A percentile compares a stretch with the other conserved stretches of the same genome.
Conservation (phyloP, 2,797 vertebrate species). For the Iguana delicatissima region DNA sequence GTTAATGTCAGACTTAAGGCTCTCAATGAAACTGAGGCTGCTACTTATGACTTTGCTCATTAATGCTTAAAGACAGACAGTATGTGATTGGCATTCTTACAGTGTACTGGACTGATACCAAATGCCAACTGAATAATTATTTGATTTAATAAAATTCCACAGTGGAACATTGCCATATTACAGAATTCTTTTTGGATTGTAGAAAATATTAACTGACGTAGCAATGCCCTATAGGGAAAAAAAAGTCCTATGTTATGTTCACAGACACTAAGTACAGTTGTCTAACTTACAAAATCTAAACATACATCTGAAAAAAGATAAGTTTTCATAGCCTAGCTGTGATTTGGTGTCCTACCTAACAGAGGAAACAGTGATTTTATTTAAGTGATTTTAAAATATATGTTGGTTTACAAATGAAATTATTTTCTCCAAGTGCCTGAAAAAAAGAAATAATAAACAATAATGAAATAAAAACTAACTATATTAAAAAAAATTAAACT, state of each 20-base stretch:
- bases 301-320: background rate
- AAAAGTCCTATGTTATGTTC: background rate
- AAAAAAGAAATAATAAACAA: background rate
- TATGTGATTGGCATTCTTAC: constrained; percentile 24
- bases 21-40: constrained; percentile 37
- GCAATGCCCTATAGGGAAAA: constrained; percentile 3
- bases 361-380: background rate
- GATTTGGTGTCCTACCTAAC: background rate
- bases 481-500: no score
- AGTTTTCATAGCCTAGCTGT: background rate
- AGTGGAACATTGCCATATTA: constrained; percentile 46
- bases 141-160: constrained; percentile 31
- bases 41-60: constrained; percentile 37
- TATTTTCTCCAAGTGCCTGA: background rate
- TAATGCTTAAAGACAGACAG: constrained; percentile 30
- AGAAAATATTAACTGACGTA: constrained; percentile 24
- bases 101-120: accelerated
- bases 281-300: background rate
- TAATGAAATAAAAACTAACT: no score
- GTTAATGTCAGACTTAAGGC: constrained; percentile 44
- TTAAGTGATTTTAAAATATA: background rate
- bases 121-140: background rate
- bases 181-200: constrained; percentile 29
- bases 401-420: background rate
- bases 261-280: background rate